Conservation (phyloP, 2,113 vertebrate species). For the Puma concolor region DNA sequence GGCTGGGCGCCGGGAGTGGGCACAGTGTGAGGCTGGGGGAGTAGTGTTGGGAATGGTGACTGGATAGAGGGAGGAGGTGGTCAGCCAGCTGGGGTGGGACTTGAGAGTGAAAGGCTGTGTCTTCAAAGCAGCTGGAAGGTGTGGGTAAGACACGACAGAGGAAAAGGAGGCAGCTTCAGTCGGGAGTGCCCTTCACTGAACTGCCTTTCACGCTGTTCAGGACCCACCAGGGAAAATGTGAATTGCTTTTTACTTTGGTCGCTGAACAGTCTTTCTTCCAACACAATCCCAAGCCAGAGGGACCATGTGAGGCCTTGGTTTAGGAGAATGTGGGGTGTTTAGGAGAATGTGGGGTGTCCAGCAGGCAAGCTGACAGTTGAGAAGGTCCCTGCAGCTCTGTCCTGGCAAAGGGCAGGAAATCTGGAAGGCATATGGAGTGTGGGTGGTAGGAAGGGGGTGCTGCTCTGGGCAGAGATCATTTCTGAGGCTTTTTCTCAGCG, state of each 20-base stretch:
- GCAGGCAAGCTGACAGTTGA: neutral
- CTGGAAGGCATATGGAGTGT: neutral
- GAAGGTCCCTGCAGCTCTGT: neutral
- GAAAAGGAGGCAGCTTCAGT: neutral
- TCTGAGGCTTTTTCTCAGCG: neutral
- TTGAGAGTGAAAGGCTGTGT: neutral
- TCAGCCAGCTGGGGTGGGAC: neutral
- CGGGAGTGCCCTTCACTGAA: neutral
- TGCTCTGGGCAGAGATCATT: neutral
- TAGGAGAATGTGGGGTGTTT: neutral
- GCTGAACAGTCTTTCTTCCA: neutral
- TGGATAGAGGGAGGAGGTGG: neutral
- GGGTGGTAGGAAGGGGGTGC: neutral
- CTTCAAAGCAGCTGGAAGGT: neutral
- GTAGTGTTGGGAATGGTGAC: fast-evolving
- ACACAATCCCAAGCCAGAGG: neutral
- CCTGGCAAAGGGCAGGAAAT: neutral
- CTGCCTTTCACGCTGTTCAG: neutral
- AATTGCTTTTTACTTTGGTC: neutral
- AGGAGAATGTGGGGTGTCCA: neutral
- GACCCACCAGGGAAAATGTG: neutral
- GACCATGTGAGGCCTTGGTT: neutral
- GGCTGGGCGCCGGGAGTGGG: neutral
- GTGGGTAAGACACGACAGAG: neutral
- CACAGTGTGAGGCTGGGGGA: fast-evolving